Evolutionary conservation across 2,113 vertebrate genomes (phyloP).

Genomic region (Nycticebus coucang): DNA sequence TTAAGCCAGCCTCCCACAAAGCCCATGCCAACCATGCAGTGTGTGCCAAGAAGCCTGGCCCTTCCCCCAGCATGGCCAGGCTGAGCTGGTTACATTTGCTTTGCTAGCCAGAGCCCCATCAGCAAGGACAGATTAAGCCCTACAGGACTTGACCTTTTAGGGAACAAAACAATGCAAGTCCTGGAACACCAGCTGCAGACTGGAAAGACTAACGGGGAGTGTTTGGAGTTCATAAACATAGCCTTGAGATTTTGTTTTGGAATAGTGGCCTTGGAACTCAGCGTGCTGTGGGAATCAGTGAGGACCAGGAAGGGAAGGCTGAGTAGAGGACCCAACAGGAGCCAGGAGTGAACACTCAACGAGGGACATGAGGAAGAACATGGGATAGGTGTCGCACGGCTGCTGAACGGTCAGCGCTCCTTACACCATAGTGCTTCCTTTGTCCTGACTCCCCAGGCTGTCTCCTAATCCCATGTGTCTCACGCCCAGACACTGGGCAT

Average conservation of each 20-base stretch:
- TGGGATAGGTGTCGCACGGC: not conserved
- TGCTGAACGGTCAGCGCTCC: not conserved
- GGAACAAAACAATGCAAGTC: not conserved
- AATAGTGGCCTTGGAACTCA: not conserved
- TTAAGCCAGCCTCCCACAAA: not conserved
- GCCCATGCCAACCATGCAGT: not conserved
- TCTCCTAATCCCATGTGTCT: not conserved
- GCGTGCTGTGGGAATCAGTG: not conserved
- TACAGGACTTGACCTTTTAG: not conserved
- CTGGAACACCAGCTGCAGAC: not conserved
- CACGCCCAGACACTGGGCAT: no score
- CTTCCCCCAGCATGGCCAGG: not conserved
- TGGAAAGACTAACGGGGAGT: not conserved
- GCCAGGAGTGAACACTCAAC: not conserved
- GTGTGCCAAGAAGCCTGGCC: conserved; percentile 30
- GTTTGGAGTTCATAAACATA: not conserved
- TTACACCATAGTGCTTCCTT: not conserved
- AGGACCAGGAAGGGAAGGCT: not conserved
- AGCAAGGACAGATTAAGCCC: not conserved
- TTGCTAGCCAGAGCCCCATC: not conserved
- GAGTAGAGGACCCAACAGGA: not conserved
- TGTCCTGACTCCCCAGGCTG: not conserved
- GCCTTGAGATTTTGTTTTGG: not conserved
- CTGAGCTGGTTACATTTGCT: not conserved
- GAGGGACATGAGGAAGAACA: not conserved